phyloP scores from a whole-genome alignment of 2,797 vertebrate genomes.

The Pangasius sanitwongsei region DNA sequence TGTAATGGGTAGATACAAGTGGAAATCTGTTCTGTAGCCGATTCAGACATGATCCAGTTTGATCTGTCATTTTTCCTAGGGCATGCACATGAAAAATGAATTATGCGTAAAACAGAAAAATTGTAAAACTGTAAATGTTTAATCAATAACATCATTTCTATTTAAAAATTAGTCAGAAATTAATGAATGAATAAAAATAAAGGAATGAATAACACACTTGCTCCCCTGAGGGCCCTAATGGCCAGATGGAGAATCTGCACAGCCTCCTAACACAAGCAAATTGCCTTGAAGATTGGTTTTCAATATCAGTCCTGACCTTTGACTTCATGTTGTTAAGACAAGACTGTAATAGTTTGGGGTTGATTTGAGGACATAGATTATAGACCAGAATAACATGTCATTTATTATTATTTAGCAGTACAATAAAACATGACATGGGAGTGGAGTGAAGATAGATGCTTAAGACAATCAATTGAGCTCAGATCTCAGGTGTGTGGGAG shows the following conservation, averaged over 20 bases:
- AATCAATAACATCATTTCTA: neutral
- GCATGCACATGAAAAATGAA: neutral
- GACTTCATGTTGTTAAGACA: constrained; percentile 40
- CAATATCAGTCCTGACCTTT: constrained; percentile 53
- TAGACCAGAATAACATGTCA: constrained; percentile 34
- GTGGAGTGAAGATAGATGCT: neutral
- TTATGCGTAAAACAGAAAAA: neutral
- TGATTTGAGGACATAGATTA: constrained; percentile 34
- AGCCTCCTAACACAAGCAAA: constrained; percentile 38
- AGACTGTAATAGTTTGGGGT: constrained; percentile 28
- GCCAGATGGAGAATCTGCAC: constrained; percentile 43
- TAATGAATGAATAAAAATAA: neutral
- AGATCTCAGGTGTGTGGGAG: constrained; percentile 12
- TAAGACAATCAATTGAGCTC: neutral
- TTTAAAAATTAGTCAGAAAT: neutral
- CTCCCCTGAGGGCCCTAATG: constrained; percentile 28
- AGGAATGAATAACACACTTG: neutral
- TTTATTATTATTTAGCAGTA: constrained; percentile 43
- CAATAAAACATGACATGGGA: constrained; percentile 25
- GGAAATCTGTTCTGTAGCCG: neutral
- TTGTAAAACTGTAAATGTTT: neutral
- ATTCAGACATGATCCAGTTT: neutral
- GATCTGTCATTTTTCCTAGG: neutral
- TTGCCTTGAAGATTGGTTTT: constrained; percentile 46
- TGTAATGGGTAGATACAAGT: neutral